These are phyloP conservation scores for Strigops habroptila DNA, from an alignment of 2,113 vertebrate species.

Conservation along the genomic window DNA sequence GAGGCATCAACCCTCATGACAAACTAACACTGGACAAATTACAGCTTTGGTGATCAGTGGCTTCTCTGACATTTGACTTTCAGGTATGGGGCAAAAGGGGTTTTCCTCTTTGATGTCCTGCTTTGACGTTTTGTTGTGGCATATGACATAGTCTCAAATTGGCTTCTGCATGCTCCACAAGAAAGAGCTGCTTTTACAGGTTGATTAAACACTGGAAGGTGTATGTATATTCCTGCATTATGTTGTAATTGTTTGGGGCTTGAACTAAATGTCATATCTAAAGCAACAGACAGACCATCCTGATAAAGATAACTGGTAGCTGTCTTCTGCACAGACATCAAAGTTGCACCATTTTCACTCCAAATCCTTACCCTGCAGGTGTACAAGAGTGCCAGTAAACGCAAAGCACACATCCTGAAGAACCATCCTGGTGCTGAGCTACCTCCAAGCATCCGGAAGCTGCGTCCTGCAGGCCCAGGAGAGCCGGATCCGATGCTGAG, in stretches of 20 bases:
- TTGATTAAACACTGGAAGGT: neutral
- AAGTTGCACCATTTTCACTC: neutral
- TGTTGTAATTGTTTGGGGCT: neutral
- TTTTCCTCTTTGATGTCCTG: neutral
- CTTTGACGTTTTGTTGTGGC: neutral
- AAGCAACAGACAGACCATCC: neutral
- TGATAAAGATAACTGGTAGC: neutral
- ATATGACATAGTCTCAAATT: neutral
- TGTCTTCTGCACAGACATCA: neutral
- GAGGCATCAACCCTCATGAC: neutral
- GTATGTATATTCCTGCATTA: neutral
- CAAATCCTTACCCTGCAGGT: slow-evolving; percentile 74
- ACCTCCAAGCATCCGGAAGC: slow-evolving; percentile 94
- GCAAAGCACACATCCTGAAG: slow-evolving; percentile 98
- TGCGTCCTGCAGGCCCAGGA: slow-evolving; percentile 91
- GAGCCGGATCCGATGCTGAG: slow-evolving; percentile 97
- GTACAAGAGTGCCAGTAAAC: slow-evolving; percentile 97
- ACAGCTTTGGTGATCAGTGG: neutral
- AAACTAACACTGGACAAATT: neutral
- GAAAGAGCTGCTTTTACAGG: neutral
- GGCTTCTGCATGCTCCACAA: neutral
- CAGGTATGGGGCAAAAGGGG: neutral
- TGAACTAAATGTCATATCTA: neutral
- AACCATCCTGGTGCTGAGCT: slow-evolving; percentile 95
- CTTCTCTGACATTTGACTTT: neutral